Percentiles rank a stretch among this genome's conserved stretches.
Evolutionary conservation across 1,140 invertebrate species (phyloP).

Genomic region (Stegodyphus dumicola): DNA sequence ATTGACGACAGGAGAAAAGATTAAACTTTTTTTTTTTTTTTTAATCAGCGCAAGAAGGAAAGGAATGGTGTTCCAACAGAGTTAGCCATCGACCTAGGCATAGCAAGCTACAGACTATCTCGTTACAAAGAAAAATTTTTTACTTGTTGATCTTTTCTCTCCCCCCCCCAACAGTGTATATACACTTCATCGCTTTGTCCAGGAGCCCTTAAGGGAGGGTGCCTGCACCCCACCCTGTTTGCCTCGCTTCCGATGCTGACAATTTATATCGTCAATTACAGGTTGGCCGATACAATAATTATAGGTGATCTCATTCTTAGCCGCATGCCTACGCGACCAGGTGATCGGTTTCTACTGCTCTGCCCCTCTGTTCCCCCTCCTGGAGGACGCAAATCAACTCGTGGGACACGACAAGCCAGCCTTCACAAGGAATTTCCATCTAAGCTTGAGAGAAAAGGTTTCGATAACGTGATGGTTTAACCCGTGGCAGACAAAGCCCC

Average conservation of each 20-base stretch:
- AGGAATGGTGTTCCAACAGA: too few species aligned
- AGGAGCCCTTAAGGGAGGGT: neutral
- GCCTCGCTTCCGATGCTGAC: conserved; percentile 40
- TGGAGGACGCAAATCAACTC: too few species aligned
- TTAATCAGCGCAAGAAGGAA: neutral
- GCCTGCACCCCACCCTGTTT: neutral
- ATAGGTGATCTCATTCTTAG: conserved; percentile 43
- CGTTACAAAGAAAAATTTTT: too few species aligned
- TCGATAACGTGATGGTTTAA: too few species aligned
- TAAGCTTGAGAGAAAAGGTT: too few species aligned
- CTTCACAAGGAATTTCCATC: too few species aligned
- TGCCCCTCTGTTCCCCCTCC: too few species aligned
- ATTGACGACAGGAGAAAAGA: conserved; percentile 16
- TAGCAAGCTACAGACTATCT: too few species aligned
- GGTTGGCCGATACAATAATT: conserved; percentile 48
- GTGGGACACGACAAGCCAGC: too few species aligned
- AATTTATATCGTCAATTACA: conserved; percentile 57
- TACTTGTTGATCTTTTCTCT: conserved; percentile 1
- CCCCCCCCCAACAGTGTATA: neutral
- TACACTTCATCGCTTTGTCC: conserved; percentile 22
- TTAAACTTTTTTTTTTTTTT: neutral
- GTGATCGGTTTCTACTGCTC: too few species aligned
- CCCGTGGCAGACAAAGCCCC: too few species aligned
- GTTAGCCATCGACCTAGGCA: too few species aligned
- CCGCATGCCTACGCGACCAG: conserved; percentile 34